Base-by-base conservation (phyloP, 2,113 vertebrate genomes). In the Heterochromis multidens region DNA sequence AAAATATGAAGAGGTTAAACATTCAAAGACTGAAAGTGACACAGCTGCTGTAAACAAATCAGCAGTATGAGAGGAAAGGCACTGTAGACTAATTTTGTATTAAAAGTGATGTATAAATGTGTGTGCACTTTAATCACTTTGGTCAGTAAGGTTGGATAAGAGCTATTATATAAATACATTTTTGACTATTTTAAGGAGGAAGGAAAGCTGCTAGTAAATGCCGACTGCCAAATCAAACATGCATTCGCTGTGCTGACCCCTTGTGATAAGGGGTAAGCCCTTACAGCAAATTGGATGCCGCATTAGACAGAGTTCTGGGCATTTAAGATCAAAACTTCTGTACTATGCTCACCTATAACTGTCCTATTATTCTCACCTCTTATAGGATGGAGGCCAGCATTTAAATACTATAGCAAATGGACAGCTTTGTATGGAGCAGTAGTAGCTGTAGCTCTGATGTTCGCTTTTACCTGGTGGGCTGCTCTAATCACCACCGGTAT, bases 391-490 rank as follows among this genome's bases (percentile, higher is more conserved):
- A 92, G 94, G 31, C 95, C 95, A 1, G 93, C 94, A 1, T 97
- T 96, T 60, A 90, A 85, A 23, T 96, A 93, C 87, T 97, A 94
- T 91, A 96, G 59, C 61, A 93, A 88, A 77, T 97, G 95, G 96
- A 92, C 92, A 0, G 94, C 95, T 40, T 80, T 96, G 76, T 94
- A 96, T 46, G 96, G 95, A 16, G 92, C 95, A 1, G 57, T 95
- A n/a, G 59, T 95, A 70, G 95, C 93, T 2, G 86, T 96, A 16
- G 88, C 95, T 35, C 94, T 96, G 79, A 96, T 96, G 95, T 96
- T 97, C 87, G 80, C 97, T 19, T 93, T 97, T 10, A 96, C 91
- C 8, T 97, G 96, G 95, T 95, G 94, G 96, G 93, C 94, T 0
- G 95, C 95, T 25, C 92, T 97, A 16, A 57, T 80, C 67, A 94